Base-by-base conservation (phyloP, 2,113 vertebrate species). In the Prochilodus magdalenae region DNA sequence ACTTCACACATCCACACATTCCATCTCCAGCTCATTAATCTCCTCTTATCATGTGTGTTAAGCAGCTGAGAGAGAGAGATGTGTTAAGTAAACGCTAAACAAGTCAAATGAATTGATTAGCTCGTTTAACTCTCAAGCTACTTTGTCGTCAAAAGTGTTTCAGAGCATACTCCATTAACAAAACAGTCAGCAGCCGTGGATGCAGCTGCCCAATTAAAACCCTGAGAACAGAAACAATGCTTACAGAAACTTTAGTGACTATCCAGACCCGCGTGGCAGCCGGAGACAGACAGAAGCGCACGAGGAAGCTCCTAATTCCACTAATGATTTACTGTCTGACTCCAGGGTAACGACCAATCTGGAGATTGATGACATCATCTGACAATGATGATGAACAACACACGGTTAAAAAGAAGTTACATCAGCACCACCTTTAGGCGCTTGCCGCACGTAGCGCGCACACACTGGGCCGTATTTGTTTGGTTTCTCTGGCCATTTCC, bases 401-500 rank as follows among this genome's bases (percentile, higher is more conserved):
- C 40, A 14, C 40, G 11, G 40, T 30, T 62, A 33, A 44, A 51
- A 57, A 59, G 51, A 63, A 85, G 79, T 89, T 89, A 89, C 87
- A 86, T 89, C 86, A 87, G 80, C 83, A 77, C 84, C 57, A 82
- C 80, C 63, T 47, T 85, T 60, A 44, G 59, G 33, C 40, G 0
- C 44, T n/a, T 67, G 77, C 76, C 67, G 30, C 11, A 24, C 20
- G 44, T 62, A 76, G 76, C 72, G 79, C 40, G 76, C 53, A 76
- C 49, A 80, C 62, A 65, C 65, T 63, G 8, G 40, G 20, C 33
- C 55, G 33, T 72, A 71, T 77, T 73, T 62, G 51, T 92, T 94
- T 94, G 93, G 93, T 95, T 95, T 95, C 93, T 94, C 91, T 91
- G 91, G 94, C 91, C 91, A 90, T 95, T 95, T 95, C 96, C 95